Percentiles rank a stretch among this genome's conserved stretches.
These are phyloP conservation scores for Cebidichthys violaceus DNA, from an alignment of 2,113 vertebrate genomes.

Conservation along the genomic window DNA sequence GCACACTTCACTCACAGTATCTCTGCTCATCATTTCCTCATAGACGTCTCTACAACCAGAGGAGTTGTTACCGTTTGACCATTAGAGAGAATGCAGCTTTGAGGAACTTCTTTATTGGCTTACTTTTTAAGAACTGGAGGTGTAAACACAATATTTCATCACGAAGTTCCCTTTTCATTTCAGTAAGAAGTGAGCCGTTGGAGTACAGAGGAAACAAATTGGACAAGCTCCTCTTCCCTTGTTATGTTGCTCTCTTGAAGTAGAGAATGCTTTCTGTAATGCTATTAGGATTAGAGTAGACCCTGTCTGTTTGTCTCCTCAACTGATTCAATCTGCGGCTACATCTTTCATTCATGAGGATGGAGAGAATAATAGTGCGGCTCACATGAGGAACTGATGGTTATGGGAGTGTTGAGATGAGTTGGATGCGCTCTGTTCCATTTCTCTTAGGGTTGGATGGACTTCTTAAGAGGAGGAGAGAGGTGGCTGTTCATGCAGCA, in stretches of 20 bases:
- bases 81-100: no score
- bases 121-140: no score
- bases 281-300: slow-evolving; percentile 25
- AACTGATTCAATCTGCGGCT: slow-evolving; percentile 17
- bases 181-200: slow-evolving; percentile 27
- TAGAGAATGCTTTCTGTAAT: slow-evolving; percentile 35
- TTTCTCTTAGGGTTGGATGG: no score
- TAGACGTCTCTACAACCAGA: no score
- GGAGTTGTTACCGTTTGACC: no score
- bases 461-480: not conserved
- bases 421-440: no score
- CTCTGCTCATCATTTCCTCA: not conserved
- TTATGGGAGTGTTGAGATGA: slow-evolving; percentile 1
- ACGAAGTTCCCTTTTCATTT: slow-evolving; percentile 5
- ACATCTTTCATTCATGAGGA: slow-evolving; percentile 11
- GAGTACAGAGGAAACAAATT: slow-evolving; percentile 31
- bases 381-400: no score
- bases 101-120: no score
- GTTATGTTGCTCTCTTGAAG: slow-evolving; percentile 33
- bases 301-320: not conserved
- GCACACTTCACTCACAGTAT: not conserved
- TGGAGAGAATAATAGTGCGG: slow-evolving; percentile 5
- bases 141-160: slow-evolving; percentile 2
- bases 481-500: not conserved
- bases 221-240: slow-evolving; percentile 20